Evolutionary conservation across 2,888 invertebrate genomes (phyloP).

Genomic region (Emesis furor): DNA sequence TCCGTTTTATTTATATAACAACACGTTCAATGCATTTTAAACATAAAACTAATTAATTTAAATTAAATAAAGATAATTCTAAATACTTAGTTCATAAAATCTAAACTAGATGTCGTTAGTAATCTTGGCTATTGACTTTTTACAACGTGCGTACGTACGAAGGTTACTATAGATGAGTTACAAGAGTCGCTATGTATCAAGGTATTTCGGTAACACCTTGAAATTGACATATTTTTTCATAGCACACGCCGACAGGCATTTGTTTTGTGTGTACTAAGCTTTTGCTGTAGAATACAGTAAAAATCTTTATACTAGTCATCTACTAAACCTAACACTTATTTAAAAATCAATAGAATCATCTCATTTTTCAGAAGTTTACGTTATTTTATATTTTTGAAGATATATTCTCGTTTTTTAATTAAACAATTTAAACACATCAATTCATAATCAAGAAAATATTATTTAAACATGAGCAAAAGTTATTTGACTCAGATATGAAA

Average conservation of each 20-base stretch:
- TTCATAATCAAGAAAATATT: too few species aligned
- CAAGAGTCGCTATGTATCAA: conserved; percentile 50
- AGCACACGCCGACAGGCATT: conserved; percentile 25
- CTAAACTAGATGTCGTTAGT: conserved; percentile 82
- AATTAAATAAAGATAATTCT: neutral
- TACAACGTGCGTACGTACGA: conserved; percentile 64
- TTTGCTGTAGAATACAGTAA: neutral
- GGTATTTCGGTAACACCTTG: conserved; percentile 67
- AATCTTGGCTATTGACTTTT: conserved; percentile 78
- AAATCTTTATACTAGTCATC: neutral
- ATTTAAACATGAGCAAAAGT: too few species aligned
- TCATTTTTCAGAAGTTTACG: too few species aligned
- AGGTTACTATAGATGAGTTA: conserved; percentile 68
- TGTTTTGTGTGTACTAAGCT: conserved; percentile 28
- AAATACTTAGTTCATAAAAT: conserved; percentile 61
- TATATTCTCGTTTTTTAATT: too few species aligned
- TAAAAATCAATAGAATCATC: too few species aligned
- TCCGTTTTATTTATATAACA: too few species aligned
- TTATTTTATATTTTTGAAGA: too few species aligned
- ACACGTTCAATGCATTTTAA: neutral
- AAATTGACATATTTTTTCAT: conserved; percentile 56
- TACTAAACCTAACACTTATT: too few species aligned
- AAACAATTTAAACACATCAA: too few species aligned
- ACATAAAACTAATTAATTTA: neutral
- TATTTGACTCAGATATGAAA: too few species aligned